A percentile compares a stretch with the other conserved stretches of the same genome.
Conservation (phyloP, 2,797 vertebrate species). For the Chloroceryle amazona region DNA sequence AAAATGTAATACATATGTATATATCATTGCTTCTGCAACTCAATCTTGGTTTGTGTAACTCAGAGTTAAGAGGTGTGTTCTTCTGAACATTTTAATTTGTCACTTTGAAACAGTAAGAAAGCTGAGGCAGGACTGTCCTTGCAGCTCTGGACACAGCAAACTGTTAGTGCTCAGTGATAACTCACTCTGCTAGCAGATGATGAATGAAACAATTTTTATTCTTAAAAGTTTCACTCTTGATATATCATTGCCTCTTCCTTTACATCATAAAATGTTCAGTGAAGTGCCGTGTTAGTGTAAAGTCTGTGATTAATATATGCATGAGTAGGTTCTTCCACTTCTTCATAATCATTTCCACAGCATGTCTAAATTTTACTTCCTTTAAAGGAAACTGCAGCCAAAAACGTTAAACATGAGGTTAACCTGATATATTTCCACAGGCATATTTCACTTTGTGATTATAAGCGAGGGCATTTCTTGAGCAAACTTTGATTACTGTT, state of each 20-base stretch:
- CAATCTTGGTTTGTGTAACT: not conserved
- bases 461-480: constrained; percentile 7
- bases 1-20: not conserved
- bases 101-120: not conserved
- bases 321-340: not conserved
- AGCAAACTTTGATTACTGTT: not conserved
- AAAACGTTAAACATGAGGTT: constrained; percentile 3
- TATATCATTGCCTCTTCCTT: not conserved
- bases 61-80: not conserved
- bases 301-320: not conserved
- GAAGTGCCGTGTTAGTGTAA: not conserved
- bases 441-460: constrained; percentile 5
- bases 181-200: not conserved
- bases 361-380: not conserved
- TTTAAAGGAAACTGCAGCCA: constrained; percentile 3
- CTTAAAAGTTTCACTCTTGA: not conserved
- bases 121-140: not conserved
- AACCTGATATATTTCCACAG: not conserved
- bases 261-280: not conserved
- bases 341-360: not conserved
- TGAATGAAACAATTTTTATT: not conserved
- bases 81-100: not conserved
- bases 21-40: not conserved
- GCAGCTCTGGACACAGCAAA: not conserved
- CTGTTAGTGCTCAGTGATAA: not conserved